Base-by-base conservation (phyloP, 2,888 invertebrate species). In the Brachylomia viminalis region DNA sequence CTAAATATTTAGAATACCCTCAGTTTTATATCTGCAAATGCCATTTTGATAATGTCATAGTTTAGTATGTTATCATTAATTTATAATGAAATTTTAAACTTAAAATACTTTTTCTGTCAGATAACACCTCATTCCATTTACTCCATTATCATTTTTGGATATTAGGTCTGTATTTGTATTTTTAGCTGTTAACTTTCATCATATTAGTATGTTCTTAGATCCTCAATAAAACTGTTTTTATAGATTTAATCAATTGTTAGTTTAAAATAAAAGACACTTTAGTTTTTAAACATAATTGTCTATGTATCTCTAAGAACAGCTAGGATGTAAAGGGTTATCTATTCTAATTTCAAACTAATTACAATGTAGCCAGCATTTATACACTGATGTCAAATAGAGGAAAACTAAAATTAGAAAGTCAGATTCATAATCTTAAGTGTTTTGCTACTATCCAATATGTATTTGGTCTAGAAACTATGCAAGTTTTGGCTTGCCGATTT, bases 251-350 rank as follows among this genome's bases (percentile, higher is more conserved):
- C 66, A 80, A 77, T 82, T 82, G 56, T 79, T 75, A 77, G 65
- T 76, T 84, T 64, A 80, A 82, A 72, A 79, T 78, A 87, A 87
- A 87, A 87, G 88, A 87, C 88, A 87, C 74, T 79, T 86, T 87
- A 87, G 80, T 79, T 86, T 38, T 75, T 74, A 79, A 79, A 79
- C 7, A n/a, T 67, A 49, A 49, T 49, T 49, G 1, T 66, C 69
- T 85, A 66, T 77, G 69, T 83, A 83, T 79, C 23, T 77, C 30
- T 77, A 78, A 72, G 67, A 80, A 54, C 80, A 78, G 86, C 47
- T 61, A 71, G 77, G 69, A 62, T 85, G 75, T 76, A 72, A 52
- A 6, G 5, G 38, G 27, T 62, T 58, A 85, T 73, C 80, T 71
- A 56, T 68, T 74, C 64, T 69, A 54, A 54, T 70, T 56, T 65